A percentile compares a stretch with the other conserved stretches of the same genome.
phyloP scores from a whole-genome alignment of 2,113 vertebrate species.

The Oceanites oceanicus region DNA sequence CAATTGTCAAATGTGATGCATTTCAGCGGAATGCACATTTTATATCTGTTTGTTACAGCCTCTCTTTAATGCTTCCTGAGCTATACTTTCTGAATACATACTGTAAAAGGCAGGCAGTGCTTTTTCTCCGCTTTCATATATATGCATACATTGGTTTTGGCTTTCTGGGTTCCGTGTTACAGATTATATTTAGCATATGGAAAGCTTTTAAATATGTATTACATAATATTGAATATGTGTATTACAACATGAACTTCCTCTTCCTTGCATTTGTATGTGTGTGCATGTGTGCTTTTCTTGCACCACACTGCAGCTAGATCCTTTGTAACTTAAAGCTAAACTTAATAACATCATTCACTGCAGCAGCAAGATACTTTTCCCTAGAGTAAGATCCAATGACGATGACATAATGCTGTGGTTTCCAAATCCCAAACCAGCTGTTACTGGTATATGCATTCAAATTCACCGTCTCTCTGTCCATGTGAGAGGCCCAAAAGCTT shows the following conservation, averaged over 20 bases:
- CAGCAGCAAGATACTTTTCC: constrained; percentile 11
- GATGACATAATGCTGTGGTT: constrained; percentile 44
- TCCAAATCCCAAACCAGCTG: constrained; percentile 61
- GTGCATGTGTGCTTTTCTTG: background rate
- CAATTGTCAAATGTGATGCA: background rate
- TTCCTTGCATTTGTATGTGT: background rate
- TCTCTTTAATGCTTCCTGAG: background rate
- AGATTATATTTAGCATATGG: background rate
- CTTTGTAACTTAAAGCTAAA: background rate
- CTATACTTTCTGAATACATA: background rate
- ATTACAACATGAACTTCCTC: background rate
- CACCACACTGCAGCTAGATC: background rate
- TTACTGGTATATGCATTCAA: constrained; percentile 21
- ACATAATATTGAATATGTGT: background rate
- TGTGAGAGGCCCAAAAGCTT: background rate
- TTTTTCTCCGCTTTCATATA: background rate
- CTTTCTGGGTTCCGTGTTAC: background rate
- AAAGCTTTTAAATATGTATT: background rate
- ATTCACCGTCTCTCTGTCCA: background rate
- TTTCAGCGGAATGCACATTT: background rate
- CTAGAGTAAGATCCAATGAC: background rate
- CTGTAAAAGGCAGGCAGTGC: background rate
- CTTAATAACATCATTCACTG: constrained; percentile 9
- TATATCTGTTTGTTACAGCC: background rate
- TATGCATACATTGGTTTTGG: background rate